Percentiles rank a stretch among this genome's conserved stretches.
Conservation (phyloP, 2,797 vertebrate species). For the Eulemur albifrons region DNA sequence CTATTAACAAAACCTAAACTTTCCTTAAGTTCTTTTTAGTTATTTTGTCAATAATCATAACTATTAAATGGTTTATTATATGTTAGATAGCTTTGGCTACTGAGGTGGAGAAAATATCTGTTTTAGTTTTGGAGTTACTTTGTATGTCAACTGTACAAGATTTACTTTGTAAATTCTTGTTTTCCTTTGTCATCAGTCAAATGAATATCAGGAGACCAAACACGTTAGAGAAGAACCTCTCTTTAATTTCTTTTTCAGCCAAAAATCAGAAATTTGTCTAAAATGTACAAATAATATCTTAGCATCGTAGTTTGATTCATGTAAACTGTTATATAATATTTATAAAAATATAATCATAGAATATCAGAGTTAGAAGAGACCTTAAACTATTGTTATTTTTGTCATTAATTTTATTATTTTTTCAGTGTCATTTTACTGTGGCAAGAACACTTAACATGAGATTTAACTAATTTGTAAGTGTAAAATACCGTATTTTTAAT, state of each 20-base stretch:
- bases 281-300: constrained; percentile 34
- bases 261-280: not conserved
- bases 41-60: constrained; percentile 25
- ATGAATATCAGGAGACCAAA: not conserved
- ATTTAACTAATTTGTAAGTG: not conserved
- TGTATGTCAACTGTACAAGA: not conserved
- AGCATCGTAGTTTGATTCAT: not conserved
- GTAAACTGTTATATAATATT: not conserved
- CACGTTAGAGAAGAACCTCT: not conserved
- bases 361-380: not conserved
- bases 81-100: not conserved
- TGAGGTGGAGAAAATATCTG: not conserved
- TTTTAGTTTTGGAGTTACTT: constrained; percentile 21
- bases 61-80: not conserved
- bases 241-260: not conserved
- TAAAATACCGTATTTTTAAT: not conserved
- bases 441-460: not conserved
- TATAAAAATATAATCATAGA: not conserved
- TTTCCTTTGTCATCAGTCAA: not conserved
- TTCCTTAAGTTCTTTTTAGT: not conserved
- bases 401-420: not conserved
- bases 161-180: constrained; percentile 25
- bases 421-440: not conserved
- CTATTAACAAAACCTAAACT: not conserved
- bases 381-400: not conserved